Percentiles rank a stretch among this genome's conserved stretches.
Conservation (phyloP, 2,113 vertebrate species). For the Takifugu flavidus region DNA sequence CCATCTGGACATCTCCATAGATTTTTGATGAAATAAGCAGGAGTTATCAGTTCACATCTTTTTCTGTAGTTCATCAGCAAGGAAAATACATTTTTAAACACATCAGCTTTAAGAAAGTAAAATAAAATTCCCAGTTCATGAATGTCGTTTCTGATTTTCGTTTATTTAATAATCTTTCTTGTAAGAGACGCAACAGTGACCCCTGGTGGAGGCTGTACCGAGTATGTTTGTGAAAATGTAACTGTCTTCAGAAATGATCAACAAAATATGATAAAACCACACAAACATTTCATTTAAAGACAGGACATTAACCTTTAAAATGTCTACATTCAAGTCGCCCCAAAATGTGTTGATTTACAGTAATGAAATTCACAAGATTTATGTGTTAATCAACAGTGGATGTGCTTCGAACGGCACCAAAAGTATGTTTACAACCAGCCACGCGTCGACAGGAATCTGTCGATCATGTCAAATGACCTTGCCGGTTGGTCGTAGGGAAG, state of each 20-base stretch:
- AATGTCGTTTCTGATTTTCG: neutral
- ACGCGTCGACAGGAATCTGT: slow-evolving; percentile 80
- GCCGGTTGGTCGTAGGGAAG: slow-evolving; percentile 81
- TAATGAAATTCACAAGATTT: slow-evolving; percentile 4
- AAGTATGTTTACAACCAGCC: slow-evolving; percentile 59
- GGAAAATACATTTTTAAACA: neutral
- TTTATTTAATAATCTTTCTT: neutral
- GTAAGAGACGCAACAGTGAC: slow-evolving; percentile 14
- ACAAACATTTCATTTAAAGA: neutral
- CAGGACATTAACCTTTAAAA: neutral
- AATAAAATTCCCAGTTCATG: neutral
- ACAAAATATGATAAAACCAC: neutral
- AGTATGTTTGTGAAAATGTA: neutral
- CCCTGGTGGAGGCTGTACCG: slow-evolving; percentile 37
- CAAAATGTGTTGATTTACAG: slow-evolving; percentile 13
- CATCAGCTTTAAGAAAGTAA: too few relatives aligned
- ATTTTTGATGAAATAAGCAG: slow-evolving; percentile 54
- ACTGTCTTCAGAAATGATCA: neutral
- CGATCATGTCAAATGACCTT: slow-evolving; percentile 83
- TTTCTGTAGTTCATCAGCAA: neutral
- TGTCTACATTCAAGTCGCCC: neutral
- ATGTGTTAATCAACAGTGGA: slow-evolving; percentile 3
- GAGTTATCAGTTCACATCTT: slow-evolving; percentile 34
- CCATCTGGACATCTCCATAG: slow-evolving; percentile 67
- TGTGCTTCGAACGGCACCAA: neutral